phyloP scores from a whole-genome alignment of 2,797 vertebrate species.

The Ctenopoma multispine region DNA sequence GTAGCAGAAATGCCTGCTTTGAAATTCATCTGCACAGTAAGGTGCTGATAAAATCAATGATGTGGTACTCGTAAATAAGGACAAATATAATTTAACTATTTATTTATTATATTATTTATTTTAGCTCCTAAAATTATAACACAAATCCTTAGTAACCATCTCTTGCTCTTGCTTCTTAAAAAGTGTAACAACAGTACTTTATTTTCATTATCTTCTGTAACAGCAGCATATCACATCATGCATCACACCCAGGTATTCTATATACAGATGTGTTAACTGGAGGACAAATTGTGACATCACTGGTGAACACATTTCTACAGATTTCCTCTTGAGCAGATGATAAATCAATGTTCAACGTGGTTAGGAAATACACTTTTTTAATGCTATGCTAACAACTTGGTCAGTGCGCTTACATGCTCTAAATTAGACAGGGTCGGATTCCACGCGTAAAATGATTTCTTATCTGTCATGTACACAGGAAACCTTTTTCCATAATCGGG shows the following conservation, averaged over 20 bases:
- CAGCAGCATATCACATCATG: too few relatives aligned
- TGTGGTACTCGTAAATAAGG: conserved; percentile 25
- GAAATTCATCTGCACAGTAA: conserved; percentile 12
- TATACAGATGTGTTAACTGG: conserved; percentile 37
- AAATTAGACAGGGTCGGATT: too few relatives aligned
- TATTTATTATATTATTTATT: too few relatives aligned
- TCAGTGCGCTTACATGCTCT: neutral
- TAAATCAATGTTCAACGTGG: neutral
- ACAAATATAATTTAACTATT: conserved; percentile 24
- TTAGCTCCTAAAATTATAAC: conserved; percentile 6
- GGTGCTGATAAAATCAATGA: neutral
- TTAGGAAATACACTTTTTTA: neutral
- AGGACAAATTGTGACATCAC: conserved; percentile 1
- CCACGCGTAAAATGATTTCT: too few relatives aligned
- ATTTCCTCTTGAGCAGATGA: neutral
- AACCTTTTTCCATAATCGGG: too few relatives aligned
- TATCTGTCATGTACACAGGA: too few relatives aligned
- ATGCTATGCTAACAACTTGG: conserved; percentile 3
- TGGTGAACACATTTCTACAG: conserved; percentile 3
- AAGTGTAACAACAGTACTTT: too few relatives aligned
- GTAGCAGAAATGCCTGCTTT: conserved; percentile 5
- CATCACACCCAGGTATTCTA: neutral
- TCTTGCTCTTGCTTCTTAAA: too few relatives aligned
- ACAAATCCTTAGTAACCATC: conserved; percentile 20
- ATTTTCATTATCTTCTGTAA: too few relatives aligned